phyloP scores from a whole-genome alignment of 2,113 vertebrate genomes.

The Grantiella picta region DNA sequence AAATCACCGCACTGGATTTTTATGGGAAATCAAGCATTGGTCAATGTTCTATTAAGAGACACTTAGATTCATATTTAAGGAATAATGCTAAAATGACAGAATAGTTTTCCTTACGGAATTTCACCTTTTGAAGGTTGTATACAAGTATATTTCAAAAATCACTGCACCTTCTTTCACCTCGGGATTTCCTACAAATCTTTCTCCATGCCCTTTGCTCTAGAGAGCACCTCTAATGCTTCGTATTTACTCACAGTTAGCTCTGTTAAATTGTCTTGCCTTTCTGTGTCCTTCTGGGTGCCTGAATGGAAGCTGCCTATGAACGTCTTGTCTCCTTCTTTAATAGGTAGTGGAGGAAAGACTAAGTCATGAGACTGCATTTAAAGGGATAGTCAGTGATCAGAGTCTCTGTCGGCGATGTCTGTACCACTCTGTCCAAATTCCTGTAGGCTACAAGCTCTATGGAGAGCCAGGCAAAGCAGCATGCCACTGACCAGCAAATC shows the following conservation, averaged over 20 bases:
- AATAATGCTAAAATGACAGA: background rate
- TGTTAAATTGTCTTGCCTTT: slow-evolving; percentile 12
- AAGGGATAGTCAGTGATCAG: slow-evolving; percentile 78
- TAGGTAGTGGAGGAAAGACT: slow-evolving; percentile 69
- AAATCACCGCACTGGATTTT: background rate
- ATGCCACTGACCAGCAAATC: slow-evolving; percentile 82
- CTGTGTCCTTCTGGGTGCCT: slow-evolving; percentile 5
- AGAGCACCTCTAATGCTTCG: background rate
- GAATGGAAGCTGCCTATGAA: slow-evolving; percentile 37
- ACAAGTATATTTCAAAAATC: background rate
- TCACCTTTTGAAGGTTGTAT: background rate
- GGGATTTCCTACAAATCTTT: slow-evolving; percentile 49
- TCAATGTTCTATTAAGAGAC: background rate
- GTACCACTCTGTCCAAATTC: slow-evolving; percentile 89
- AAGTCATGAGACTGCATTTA: slow-evolving; percentile 86
- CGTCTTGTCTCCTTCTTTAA: slow-evolving; percentile 62
- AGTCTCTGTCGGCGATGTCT: slow-evolving; percentile 89
- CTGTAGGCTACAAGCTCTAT: slow-evolving; percentile 78
- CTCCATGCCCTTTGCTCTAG: slow-evolving; percentile 38
- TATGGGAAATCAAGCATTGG: background rate
- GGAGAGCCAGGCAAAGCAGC: slow-evolving; percentile 85
- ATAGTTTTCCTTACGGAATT: background rate
- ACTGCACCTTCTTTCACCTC: slow-evolving; percentile 2
- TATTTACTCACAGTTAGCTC: slow-evolving; percentile 56
- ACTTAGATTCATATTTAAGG: background rate